Base-by-base conservation (phyloP, 1,140 invertebrate genomes). In the Sipha flava region DNA sequence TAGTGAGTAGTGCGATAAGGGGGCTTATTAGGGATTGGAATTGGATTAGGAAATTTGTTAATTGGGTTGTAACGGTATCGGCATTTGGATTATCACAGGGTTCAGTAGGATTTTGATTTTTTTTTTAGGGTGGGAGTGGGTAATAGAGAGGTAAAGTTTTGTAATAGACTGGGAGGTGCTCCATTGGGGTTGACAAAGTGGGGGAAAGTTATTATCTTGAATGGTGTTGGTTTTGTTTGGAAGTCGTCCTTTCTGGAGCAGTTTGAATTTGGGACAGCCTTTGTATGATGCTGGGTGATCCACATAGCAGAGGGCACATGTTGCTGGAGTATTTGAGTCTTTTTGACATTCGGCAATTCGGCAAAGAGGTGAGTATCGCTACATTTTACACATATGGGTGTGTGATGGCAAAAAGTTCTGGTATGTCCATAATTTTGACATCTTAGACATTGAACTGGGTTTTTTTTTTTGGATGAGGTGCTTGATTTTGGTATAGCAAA, bases 351-450 rank as follows among this genome's bases (percentile, higher is more conserved):
- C 84, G 83, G n/a, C n/a, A n/a, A n/a, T n/a, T n/a, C n/a, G n/a
- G 84, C 73, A 5, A 82, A 82, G 21, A 57, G 23, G 73, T 86
- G 85, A n/a, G 83, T 66, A 49, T 79, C 57, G 12, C 82, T 84
- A 82, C 85, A 86, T 83, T 85, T 86, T 3, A 86, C 84, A 80
- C 85, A 86, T 49, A 81, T 80, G 18, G 47, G 81, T 64, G 54
- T 37, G 73, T 81, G 83, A 12, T 43, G 80, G 70, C 84, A 86
- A 70, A 85, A 84, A 12, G 66, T 77, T 81, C 85, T 84, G 12
- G 84, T 84, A 75, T 86, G 85, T 9, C 85, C 86, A 79, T 82
- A 86, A n/a, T n/a, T n/a, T n/a, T n/a, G n/a, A n/a, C n/a, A n/a
- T n/a, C n/a, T n/a, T n/a, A n/a, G n/a, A n/a, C n/a, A n/a, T n/a